Conservation (phyloP, 2,888 invertebrate species). For the Amiota minor region DNA sequence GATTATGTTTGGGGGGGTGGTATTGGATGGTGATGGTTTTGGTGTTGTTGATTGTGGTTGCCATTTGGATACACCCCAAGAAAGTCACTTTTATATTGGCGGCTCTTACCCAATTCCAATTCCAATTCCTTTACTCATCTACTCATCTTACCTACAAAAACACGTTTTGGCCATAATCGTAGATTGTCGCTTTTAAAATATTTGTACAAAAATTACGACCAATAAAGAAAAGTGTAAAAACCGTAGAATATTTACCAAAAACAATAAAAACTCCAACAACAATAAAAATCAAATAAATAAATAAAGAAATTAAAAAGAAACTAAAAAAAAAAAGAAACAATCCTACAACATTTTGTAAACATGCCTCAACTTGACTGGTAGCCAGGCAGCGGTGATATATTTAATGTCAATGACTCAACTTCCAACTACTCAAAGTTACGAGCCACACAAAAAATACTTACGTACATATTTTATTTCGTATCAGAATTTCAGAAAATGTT, state of each 20-base stretch:
- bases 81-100: constrained; percentile 14
- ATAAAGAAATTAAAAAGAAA: constrained; percentile 15
- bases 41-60: constrained; percentile 59
- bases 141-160: not conserved
- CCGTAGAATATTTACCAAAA: constrained; percentile 39
- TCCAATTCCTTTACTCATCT: not conserved
- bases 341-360: too few relatives aligned
- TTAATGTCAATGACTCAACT: too few relatives aligned
- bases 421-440: too few relatives aligned
- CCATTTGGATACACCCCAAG: constrained; percentile 56
- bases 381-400: too few relatives aligned
- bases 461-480: too few relatives aligned
- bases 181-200: constrained; percentile 29
- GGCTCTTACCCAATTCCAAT: not conserved
- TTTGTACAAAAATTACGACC: constrained; percentile 18
- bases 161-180: constrained; percentile 10
- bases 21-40: constrained; percentile 35
- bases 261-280: constrained; percentile 52
- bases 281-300: constrained; percentile 33
- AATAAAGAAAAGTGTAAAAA: not conserved
- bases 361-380: too few relatives aligned
- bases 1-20: too few relatives aligned
- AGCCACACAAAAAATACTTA: too few relatives aligned
- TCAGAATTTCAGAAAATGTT: too few relatives aligned
- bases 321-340: not conserved